Percentiles rank a stretch among this genome's conserved stretches.
phyloP scores from a whole-genome alignment of 92 coral and sea anemone genomes.

The Zoanthus gigantus region DNA sequence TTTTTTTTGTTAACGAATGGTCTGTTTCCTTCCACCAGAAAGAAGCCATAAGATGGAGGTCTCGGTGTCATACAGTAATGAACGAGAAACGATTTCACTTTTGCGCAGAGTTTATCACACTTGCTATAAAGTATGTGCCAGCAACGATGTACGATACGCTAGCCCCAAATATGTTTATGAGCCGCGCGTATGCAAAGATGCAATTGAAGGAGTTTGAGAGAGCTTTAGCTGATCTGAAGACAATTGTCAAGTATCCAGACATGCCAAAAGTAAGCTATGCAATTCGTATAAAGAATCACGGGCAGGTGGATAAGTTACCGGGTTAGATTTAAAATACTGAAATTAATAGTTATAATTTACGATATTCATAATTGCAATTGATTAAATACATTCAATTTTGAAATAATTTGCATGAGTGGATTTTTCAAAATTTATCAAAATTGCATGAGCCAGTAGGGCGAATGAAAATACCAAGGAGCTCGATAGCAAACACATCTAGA shows the following conservation, averaged over 20 bases:
- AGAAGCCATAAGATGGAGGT: constrained; percentile 28
- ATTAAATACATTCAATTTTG: too few species aligned
- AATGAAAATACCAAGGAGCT: too few species aligned
- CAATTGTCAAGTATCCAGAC: constrained; percentile 13
- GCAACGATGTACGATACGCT: constrained; percentile 7
- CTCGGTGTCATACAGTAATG: constrained; percentile 22
- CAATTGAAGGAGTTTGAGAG: constrained; percentile 13
- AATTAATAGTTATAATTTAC: too few species aligned
- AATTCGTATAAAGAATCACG: too few species aligned
- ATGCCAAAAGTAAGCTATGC: constrained; percentile 5
- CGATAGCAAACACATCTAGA: too few species aligned
- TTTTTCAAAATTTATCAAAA: too few species aligned
- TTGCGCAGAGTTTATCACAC: constrained; percentile 33
- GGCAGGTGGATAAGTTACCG: too few species aligned
- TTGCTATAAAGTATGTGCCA: constrained; percentile 41
- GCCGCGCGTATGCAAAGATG: constrained; percentile 32
- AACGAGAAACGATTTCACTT: constrained; percentile 8
- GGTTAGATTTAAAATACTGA: too few species aligned
- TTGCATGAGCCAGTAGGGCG: too few species aligned
- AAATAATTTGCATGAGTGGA: too few species aligned
- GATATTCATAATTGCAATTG: too few species aligned
- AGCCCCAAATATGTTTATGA: constrained; percentile 27
- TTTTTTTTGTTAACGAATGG: too few species aligned
- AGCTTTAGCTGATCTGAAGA: constrained; percentile 33
- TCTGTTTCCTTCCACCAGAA: background rate